Conservation (phyloP, 2,113 vertebrate species). For the Chionomys nivalis region DNA sequence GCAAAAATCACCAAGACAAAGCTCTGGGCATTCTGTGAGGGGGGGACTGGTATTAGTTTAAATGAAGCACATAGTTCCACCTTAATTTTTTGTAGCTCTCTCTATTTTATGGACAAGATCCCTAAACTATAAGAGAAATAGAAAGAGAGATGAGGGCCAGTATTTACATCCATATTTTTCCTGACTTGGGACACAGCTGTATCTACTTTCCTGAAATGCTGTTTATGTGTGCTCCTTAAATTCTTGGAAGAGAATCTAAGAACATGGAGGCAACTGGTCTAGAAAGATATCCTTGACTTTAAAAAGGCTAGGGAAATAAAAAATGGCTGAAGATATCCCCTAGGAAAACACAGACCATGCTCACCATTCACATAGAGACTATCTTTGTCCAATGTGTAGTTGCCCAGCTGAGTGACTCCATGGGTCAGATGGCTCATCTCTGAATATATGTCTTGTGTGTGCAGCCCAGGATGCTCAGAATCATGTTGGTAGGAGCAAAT, state of each 20-base stretch:
- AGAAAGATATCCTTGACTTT: too few species aligned
- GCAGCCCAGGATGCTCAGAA: conserved; percentile 41
- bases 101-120: background rate
- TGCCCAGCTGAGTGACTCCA: background rate
- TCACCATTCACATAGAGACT: conserved; percentile 58
- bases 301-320: background rate
- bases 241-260: background rate
- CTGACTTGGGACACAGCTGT: background rate
- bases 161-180: background rate
- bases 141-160: background rate
- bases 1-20: background rate
- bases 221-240: background rate
- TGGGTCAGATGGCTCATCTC: conserved; percentile 73
- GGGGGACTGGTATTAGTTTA: background rate
- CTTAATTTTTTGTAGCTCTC: background rate
- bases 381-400: conserved; percentile 33
- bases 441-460: conserved; percentile 62
- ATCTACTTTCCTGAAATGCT: background rate
- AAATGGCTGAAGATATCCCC: background rate
- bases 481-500: conserved; percentile 37
- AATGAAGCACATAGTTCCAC: background rate
- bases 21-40: background rate
- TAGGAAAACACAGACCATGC: background rate
- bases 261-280: too few species aligned
- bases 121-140: background rate